Evolutionary conservation across 2,888 invertebrate genomes (phyloP), one percentile per base, ranked within the genome.

Genomic region (Agriopis marginaria): DNA sequence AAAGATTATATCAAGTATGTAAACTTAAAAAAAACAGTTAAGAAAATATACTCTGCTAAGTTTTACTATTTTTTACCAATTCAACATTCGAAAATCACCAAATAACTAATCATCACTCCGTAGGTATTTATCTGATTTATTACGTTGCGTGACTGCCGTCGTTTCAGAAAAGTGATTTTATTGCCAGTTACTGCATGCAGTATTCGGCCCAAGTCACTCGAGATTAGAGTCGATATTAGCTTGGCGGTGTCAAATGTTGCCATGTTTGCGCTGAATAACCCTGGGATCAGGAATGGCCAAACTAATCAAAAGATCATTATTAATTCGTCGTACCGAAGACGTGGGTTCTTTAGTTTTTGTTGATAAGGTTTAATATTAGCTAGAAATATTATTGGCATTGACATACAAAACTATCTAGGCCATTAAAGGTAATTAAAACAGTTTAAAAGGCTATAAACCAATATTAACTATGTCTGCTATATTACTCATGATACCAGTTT

Each of bases 81-180:
- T 62, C 55, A 62, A 70, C 54, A 68, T 63, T 69, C 63, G 68
- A 68, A 71, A 71, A 71, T 76, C 69, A 74, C 72, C 73, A 75
- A 78, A 63, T 66, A 56, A 71, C 69, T 67, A 73, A 75, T 76
- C 88, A 89, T 88, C 86, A 88, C 86, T 80, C 80, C 78, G 80
- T 80, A 81, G 82, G 84, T 87, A 90, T 89, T 89, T 89, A 88
- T 86, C 86, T 87, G 90, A 91, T 91, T 92, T 91, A 91, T 89
- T 75, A 72, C 81, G 74, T 78, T 90, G 86, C 92, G 92, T 92
- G 92, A 91, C 92, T 86, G 71, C 78, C 78, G 75, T 85, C 88
- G 89, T 89, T 87, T 82, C 83, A 88, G 82, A 88, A 89, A 91
- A 91, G 88, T 90, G 89, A 89, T 90, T 89, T 91, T 88, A 89